Evolutionary conservation across 2,797 vertebrate genomes (phyloP), one percentile per base, ranked within the genome.

Genomic region (Catharus ustulatus): DNA sequence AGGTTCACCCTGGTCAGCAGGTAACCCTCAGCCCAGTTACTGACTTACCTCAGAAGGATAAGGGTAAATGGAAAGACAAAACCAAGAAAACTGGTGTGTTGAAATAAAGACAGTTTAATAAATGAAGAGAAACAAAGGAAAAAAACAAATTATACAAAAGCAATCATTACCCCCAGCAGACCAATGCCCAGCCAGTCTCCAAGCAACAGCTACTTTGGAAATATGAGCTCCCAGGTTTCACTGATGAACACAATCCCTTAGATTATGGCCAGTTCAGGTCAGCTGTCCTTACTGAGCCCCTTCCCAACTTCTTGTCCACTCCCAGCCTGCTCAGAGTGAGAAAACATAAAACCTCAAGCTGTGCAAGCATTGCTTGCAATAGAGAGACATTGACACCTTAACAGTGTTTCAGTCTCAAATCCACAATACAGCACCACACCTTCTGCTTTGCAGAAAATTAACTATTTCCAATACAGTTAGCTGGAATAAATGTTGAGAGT

Each of bases 391-490:
- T 3, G 17, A 51, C 29, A 19, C 18, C 12, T 30, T 59, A 38
- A 30, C 10, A 3, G 29, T 22, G 5, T n/a, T 76, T 83, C 3
- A 3, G 6, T 42, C 30, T 57, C 34, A 74, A 52, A 90, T 24
- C 22, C 32, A 38, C 24, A 61, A 14, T 5, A 32, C 10, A 61
- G 14, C 29, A 74, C 19, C 5, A 2, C 7, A 16, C 0, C 1
- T 46, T 51, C 15, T 32, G 20, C 49, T 86, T 11, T 17, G n/a
- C 64, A 49, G 62, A 81, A 71, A 64, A 49, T 57, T 10, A 83
- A 43, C 24, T 34, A 34, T 54, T 40, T 40, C n/a, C 48, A 36
- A 9, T 38, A 26, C 27, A 83, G 13, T 34, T 46, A 67, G 18
- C 12, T 61, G 24, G 40, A 81, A 68, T 63, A 77, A 59, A 38